Conservation (phyloP, 2,888 invertebrate species). For the Creontiades dilutus region DNA sequence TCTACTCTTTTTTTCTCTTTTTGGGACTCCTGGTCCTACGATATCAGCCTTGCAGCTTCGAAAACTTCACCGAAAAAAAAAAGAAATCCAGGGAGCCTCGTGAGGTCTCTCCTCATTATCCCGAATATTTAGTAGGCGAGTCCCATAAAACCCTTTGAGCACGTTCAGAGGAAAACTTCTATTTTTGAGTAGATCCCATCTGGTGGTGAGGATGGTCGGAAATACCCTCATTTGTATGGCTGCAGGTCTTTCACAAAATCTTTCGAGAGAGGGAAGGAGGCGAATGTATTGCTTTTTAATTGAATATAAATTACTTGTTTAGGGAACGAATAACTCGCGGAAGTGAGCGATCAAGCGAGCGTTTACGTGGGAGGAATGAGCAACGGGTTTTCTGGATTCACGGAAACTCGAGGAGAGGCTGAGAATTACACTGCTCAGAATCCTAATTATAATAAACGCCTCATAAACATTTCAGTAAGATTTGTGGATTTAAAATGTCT, state of each 20-base stretch:
- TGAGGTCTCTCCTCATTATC: background rate
- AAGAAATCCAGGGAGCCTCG: background rate
- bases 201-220: slow-evolving; percentile 22
- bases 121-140: slow-evolving; percentile 32
- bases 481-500: no score
- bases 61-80: background rate
- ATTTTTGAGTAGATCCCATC: slow-evolving; percentile 29
- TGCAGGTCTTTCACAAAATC: background rate
- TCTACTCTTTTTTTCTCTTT: background rate
- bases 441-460: background rate
- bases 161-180: slow-evolving; percentile 26
- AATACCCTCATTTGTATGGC: slow-evolving; percentile 36
- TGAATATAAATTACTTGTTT: slow-evolving; percentile 36
- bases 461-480: background rate
- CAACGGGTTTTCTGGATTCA: background rate
- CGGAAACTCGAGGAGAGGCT: background rate
- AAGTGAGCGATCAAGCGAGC: slow-evolving; percentile 18
- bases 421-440: slow-evolving; percentile 1
- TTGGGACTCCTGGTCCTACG: background rate
- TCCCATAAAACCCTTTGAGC: slow-evolving; percentile 23
- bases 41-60: no score
- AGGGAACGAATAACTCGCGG: background rate
- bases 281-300: slow-evolving; percentile 9
- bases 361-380: slow-evolving; percentile 1
- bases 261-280: background rate